Conservation (phyloP, 2,113 vertebrate genomes). For the Capreolus pygargus region DNA sequence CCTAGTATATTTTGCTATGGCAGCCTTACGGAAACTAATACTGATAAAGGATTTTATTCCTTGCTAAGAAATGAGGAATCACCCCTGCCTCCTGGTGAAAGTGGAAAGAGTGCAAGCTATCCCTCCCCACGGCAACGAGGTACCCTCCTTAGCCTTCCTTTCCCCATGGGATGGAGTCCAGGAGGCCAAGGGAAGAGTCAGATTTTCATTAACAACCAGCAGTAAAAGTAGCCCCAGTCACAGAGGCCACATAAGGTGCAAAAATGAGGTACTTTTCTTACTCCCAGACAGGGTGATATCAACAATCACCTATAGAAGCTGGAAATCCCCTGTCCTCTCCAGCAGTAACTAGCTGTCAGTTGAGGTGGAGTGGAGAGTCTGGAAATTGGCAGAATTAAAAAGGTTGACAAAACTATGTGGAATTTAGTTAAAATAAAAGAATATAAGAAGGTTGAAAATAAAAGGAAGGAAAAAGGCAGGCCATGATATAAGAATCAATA, state of each 20-base stretch:
- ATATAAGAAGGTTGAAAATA: neutral
- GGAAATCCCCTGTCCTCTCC: neutral
- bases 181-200: neutral
- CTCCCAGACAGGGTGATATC: neutral
- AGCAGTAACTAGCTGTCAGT: neutral
- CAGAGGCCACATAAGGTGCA: no score
- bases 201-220: neutral
- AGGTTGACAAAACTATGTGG: neutral
- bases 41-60: neutral
- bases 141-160: rapidly evolving
- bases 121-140: neutral
- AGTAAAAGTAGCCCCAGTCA: neutral
- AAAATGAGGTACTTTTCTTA: neutral
- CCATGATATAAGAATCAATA: neutral
- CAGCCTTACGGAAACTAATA: neutral
- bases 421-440: neutral
- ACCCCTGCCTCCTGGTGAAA: neutral
- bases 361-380: neutral
- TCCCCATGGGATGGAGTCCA: neutral
- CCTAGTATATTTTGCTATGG: neutral
- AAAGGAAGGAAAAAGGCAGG: neutral
- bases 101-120: neutral
- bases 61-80: neutral
- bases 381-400: neutral
- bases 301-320: neutral